Evolutionary conservation across 2,888 invertebrate species (phyloP).

Genomic region (Chrysomela aeneicollis): DNA sequence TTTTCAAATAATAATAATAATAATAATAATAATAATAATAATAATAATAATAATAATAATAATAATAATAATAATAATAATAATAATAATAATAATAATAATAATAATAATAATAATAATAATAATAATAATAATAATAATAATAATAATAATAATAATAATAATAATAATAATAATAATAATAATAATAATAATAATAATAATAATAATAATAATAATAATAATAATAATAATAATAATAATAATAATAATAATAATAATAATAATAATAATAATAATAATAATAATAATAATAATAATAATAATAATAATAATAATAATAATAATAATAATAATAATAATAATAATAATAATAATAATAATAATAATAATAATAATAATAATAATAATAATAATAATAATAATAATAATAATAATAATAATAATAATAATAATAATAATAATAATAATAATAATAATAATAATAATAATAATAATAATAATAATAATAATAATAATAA

Average conservation of each 20-base stretch:
- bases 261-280: background rate
- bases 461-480: too few relatives aligned
- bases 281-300: background rate
- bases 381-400: too few relatives aligned
- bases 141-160: background rate
- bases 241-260: background rate
- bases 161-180: background rate
- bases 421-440: too few relatives aligned
- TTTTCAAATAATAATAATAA: too few relatives aligned
- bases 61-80: background rate
- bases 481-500: too few relatives aligned
- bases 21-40: background rate
- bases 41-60: background rate
- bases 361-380: too few relatives aligned
- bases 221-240: background rate
- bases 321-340: too few relatives aligned
- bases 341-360: too few relatives aligned
- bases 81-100: background rate
- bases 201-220: background rate
- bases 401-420: too few relatives aligned
- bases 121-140: background rate
- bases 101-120: background rate
- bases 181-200: background rate
- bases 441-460: too few relatives aligned
- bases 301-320: too few relatives aligned